These are phyloP conservation scores for Drosophila paracracens DNA, from an alignment of 2,888 invertebrate genomes.

Conservation along the genomic window DNA sequence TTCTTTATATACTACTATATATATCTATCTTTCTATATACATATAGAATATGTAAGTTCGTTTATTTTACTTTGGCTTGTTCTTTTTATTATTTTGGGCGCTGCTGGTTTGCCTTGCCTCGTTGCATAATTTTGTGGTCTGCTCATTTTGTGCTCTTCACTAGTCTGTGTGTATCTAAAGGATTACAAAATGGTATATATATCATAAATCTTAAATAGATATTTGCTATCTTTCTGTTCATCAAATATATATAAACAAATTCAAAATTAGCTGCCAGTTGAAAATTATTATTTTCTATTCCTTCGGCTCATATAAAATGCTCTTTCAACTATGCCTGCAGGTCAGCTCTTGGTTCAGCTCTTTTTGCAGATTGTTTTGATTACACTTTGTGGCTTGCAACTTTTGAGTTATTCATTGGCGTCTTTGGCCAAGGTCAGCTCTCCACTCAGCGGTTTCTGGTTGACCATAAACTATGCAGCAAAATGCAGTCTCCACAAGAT, in stretches of 20 bases:
- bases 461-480: constrained; percentile 57
- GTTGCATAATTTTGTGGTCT: constrained; percentile 50
- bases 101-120: constrained; percentile 11
- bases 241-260: neutral
- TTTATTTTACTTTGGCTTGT: constrained; percentile 19
- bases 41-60: constrained; percentile 2
- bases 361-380: constrained; percentile 14
- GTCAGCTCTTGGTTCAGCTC: neutral
- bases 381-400: constrained; percentile 19
- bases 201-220: neutral
- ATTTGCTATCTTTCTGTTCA: neutral
- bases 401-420: constrained; percentile 46
- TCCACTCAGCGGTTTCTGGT: constrained; percentile 2
- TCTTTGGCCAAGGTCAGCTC: constrained; percentile 48
- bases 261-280: neutral
- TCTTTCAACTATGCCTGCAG: constrained; percentile 9
- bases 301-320: neutral
- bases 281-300: neutral
- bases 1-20: constrained; percentile 9
- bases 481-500: constrained; percentile 48
- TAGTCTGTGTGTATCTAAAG: neutral
- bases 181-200: constrained; percentile 14
- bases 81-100: constrained; percentile 19
- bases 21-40: constrained; percentile 2
- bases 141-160: constrained; percentile 13